A percentile compares a stretch with the other conserved stretches of the same genome.
Conservation (phyloP, 2,113 vertebrate genomes). For the Mobula hypostoma region DNA sequence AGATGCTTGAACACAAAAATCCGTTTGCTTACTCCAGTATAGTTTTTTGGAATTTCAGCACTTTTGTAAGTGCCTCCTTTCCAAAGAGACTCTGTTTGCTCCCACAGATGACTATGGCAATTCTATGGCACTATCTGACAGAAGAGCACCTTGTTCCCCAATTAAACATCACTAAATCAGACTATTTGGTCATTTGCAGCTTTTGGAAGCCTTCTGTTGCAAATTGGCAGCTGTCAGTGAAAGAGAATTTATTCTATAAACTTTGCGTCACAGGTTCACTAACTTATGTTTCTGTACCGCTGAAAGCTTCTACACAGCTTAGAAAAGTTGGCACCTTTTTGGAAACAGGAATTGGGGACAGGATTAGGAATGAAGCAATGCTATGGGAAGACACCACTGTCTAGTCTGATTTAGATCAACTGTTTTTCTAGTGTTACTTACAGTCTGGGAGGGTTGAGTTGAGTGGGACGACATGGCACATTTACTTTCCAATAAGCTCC, state of each 20-base stretch:
- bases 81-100: too few species aligned
- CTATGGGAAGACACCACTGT: slow-evolving; percentile 28
- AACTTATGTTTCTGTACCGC: not conserved
- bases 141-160: too few species aligned
- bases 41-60: too few species aligned
- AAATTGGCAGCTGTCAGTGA: not conserved
- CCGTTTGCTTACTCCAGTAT: too few species aligned
- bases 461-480: slow-evolving; percentile 16
- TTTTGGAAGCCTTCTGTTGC: too few species aligned
- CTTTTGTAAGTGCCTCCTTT: too few species aligned
- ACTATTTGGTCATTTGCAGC: too few species aligned
- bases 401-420: slow-evolving; percentile 31
- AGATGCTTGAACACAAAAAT: too few species aligned
- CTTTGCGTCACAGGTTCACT: not conserved
- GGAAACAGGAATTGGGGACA: not conserved
- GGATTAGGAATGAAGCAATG: slow-evolving; percentile 13
- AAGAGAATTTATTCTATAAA: not conserved
- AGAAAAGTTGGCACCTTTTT: not conserved
- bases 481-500: slow-evolving; percentile 33
- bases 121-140: too few species aligned
- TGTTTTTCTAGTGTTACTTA: slow-evolving; percentile 34
- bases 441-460: slow-evolving; percentile 3
- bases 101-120: too few species aligned
- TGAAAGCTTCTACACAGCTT: not conserved
- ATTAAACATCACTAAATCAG: too few species aligned